phyloP scores from a whole-genome alignment of 2,797 vertebrate species.

The Notolabrus celidotus region DNA sequence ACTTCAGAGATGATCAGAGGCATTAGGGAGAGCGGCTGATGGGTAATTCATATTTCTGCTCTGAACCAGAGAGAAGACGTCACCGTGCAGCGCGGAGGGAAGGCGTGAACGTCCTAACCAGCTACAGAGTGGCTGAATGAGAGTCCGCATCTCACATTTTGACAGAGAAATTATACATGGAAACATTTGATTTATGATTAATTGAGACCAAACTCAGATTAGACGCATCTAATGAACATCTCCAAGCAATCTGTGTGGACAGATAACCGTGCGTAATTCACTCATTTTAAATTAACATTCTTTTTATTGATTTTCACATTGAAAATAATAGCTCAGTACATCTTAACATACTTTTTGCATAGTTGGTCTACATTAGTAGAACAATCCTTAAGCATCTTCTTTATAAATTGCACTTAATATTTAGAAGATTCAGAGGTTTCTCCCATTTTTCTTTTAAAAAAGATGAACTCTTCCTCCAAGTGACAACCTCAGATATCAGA shows the following conservation, averaged over 20 bases:
- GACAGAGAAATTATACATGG: background rate
- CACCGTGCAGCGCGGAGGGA: slow-evolving; percentile 53
- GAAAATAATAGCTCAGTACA: too few species aligned
- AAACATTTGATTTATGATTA: background rate
- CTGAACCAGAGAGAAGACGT: slow-evolving; percentile 53
- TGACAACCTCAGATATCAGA: too few species aligned
- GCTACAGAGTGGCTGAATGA: background rate
- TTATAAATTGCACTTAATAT: too few species aligned
- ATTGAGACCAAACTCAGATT: background rate
- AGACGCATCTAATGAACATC: background rate
- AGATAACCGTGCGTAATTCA: slow-evolving; percentile 14
- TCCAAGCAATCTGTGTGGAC: too few species aligned
- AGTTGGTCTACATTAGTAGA: too few species aligned
- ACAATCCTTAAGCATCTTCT: too few species aligned
- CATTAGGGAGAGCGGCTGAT: slow-evolving; percentile 38
- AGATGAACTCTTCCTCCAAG: too few species aligned
- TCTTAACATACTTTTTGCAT: too few species aligned
- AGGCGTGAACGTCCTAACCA: slow-evolving; percentile 20
- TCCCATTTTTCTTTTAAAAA: too few species aligned
- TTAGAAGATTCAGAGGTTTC: too few species aligned
- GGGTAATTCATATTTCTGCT: slow-evolving; percentile 59
- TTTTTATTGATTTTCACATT: too few species aligned
- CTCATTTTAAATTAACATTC: background rate
- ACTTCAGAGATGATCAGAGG: slow-evolving; percentile 63
- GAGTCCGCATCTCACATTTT: background rate